These are phyloP conservation scores for Olivierus martensii DNA, from an alignment of 1,140 invertebrate genomes.

Conservation along the genomic window DNA sequence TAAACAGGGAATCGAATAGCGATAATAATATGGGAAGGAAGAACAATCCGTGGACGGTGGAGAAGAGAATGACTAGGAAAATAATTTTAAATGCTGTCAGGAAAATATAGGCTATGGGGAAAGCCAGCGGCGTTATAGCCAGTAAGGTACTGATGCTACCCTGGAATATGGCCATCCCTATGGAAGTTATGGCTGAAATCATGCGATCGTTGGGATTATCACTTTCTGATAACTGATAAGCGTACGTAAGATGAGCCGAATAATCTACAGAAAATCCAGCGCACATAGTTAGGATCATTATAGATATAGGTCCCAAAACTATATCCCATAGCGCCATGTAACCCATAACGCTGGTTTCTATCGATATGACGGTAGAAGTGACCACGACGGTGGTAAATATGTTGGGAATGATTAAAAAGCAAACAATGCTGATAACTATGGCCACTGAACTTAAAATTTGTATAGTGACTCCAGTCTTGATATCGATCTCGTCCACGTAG, in stretches of 20 bases:
- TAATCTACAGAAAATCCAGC: constrained; percentile 96
- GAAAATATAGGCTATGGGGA: constrained; percentile 90
- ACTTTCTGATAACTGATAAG: constrained; percentile 66
- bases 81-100: constrained; percentile 96
- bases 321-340: constrained; percentile 93
- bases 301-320: constrained; percentile 89
- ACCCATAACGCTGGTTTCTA: constrained; percentile 86
- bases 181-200: constrained; percentile 65
- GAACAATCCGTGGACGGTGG: constrained; percentile 80
- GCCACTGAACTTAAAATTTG: constrained; percentile 85
- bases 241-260: constrained; percentile 91
- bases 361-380: constrained; percentile 84
- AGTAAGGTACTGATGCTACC: constrained; percentile 83
- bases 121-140: constrained; percentile 65
- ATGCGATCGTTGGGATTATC: constrained; percentile 46
- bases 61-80: constrained; percentile 85
- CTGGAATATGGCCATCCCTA: constrained; percentile 86
- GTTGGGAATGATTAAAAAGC: constrained; percentile 89
- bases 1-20: constrained; percentile 26
- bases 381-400: constrained; percentile 85
- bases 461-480: constrained; percentile 77
- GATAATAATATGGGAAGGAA: constrained; percentile 82
- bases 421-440: constrained; percentile 85
- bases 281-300: constrained; percentile 97
- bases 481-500: constrained; percentile 86